Conservation (phyloP, 1,140 invertebrate species). For the Hestina assimilis region DNA sequence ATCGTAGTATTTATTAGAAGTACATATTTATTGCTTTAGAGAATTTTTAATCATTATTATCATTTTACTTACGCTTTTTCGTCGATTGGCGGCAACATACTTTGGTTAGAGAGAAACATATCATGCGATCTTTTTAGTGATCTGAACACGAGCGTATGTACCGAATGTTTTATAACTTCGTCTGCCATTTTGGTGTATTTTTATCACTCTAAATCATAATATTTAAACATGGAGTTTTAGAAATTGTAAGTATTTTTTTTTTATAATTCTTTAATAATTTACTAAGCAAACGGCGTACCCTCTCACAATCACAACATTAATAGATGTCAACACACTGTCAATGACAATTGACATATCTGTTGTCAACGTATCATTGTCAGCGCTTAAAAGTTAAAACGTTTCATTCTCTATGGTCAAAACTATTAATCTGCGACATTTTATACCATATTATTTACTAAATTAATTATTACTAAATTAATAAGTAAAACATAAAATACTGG, state of each 20-base stretch:
- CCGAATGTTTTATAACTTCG: constrained; percentile 97
- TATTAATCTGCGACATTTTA: too few species aligned
- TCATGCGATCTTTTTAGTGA: constrained; percentile 98
- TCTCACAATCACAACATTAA: not conserved
- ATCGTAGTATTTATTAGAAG: too few species aligned
- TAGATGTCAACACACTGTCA: too few species aligned
- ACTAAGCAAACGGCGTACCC: not conserved
- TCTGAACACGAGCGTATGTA: constrained; percentile 97
- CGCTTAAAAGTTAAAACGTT: too few species aligned
- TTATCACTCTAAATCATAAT: not conserved
- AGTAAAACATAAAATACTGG: too few species aligned
- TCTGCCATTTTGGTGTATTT: constrained; percentile 71
- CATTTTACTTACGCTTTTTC: constrained; percentile 85
- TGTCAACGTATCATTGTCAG: too few species aligned
- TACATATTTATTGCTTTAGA: not conserved
- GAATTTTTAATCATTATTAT: too few species aligned
- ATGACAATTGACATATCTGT: not conserved
- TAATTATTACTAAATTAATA: too few species aligned
- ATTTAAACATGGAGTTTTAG: not conserved
- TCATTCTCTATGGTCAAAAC: too few species aligned
- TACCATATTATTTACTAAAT: too few species aligned
- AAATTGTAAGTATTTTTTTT: not conserved
- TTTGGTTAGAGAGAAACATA: constrained; percentile 96
- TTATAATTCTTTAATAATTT: not conserved
- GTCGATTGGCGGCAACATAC: constrained; percentile 90